Base-by-base conservation (phyloP, 2,797 vertebrate species). In the Anomalospiza imberbis region DNA sequence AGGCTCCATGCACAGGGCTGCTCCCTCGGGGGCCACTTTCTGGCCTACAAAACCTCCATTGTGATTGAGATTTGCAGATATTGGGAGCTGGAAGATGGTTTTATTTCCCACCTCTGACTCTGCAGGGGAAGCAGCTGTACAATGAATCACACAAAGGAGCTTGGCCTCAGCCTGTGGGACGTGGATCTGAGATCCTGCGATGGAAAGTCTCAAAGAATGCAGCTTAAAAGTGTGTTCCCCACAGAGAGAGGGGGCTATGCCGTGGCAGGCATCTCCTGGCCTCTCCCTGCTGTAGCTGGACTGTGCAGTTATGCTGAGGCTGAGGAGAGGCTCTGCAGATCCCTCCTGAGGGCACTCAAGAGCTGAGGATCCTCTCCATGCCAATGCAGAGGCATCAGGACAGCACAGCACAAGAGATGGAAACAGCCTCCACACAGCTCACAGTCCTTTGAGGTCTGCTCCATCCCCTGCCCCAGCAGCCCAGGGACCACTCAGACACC, bases 301-400 rank as follows among this genome's bases (percentile, higher is more conserved):
- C 71, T 36, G 26, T 7, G 8, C 7, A 6, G 19, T 9, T n/a
- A n/a, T 2, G 25, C 72, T 48, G 34, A 57, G 51, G 40, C 61
- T 0, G 4, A 75, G 80, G 20, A 71, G 57, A 71, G n/a, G 55
- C 60, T 90, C 72, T 62, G 65, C 72, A 67, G 31, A 17, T 86
- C 79, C 93, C 91, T 95, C 28, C 0, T 2, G 57, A 92, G 83
- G 88, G 85, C 91, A 91, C 88, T 70, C 63, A 3, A 67, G 89
- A 88, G 93, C 78, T 34, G 63, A 79, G 20, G 22, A 89, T 85
- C 36, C 44, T 72, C 77, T 68, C 8, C 0, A 44, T 73, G 60
- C 22, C 86, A 15, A 10, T 65, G 70, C 65, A 57, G 61, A 67
- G 44, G 26, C 47, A 68, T 29, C 50, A 38, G 74, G 12, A 2